phyloP scores from a whole-genome alignment of 2,888 invertebrate species.

The Melikaiella ostensackeni region DNA sequence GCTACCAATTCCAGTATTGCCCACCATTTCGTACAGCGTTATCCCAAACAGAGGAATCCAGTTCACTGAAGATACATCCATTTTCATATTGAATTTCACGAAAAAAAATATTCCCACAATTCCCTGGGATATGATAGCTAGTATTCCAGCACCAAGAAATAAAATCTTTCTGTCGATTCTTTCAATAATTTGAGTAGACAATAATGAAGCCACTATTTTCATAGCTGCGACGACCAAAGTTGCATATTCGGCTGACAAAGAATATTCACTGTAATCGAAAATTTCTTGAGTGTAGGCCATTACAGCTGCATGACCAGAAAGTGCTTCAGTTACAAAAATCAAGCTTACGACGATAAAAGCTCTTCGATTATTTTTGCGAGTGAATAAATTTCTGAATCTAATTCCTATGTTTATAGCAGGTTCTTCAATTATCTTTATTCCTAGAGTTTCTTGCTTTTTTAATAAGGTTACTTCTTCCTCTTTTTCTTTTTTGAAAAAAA shows the following conservation, averaged over 20 bases:
- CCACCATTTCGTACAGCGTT: slow-evolving; percentile 82
- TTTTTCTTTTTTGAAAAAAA: slow-evolving; percentile 45
- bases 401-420: background rate
- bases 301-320: slow-evolving; percentile 81
- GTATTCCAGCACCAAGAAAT: slow-evolving; percentile 81
- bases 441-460: background rate
- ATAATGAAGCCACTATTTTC: slow-evolving; percentile 80
- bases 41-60: slow-evolving; percentile 82
- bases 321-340: slow-evolving; percentile 82
- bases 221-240: slow-evolving; percentile 80
- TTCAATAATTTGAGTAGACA: slow-evolving; percentile 81
- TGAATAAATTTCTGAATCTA: background rate
- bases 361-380: slow-evolving; percentile 75
- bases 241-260: slow-evolving; percentile 78
- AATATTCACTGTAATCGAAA: slow-evolving; percentile 79
- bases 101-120: slow-evolving; percentile 81
- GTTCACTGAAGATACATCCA: slow-evolving; percentile 77
- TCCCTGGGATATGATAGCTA: slow-evolving; percentile 79
- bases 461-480: background rate
- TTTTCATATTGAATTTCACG: slow-evolving; percentile 78
- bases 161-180: slow-evolving; percentile 82
- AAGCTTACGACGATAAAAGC: slow-evolving; percentile 81
- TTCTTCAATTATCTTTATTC: background rate
- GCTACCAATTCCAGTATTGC: slow-evolving; percentile 82
- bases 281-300: slow-evolving; percentile 82